Evolutionary conservation across 1,140 invertebrate species (phyloP).

Genomic region (Camponotus floridanus): DNA sequence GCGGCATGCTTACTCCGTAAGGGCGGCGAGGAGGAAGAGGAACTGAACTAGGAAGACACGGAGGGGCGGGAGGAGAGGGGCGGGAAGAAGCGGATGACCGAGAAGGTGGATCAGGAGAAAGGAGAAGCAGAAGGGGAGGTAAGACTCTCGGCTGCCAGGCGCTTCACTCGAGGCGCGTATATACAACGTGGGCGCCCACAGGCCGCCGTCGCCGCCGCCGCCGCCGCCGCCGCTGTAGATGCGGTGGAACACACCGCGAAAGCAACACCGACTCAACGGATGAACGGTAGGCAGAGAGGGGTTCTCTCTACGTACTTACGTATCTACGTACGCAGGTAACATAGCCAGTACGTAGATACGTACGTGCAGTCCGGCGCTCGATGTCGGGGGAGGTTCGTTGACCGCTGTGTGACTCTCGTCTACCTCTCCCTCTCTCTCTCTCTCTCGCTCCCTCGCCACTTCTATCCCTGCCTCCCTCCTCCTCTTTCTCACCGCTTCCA

Average conservation of each 20-base stretch:
- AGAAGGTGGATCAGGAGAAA: constrained; percentile 30
- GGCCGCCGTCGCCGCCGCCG: not conserved
- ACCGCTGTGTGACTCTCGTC: constrained; percentile 83
- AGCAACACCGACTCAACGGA: constrained; percentile 62
- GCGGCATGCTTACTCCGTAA: constrained; percentile 68
- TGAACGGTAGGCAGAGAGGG: constrained; percentile 71
- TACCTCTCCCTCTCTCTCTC: constrained; percentile 21
- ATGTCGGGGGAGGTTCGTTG: constrained; percentile 79
- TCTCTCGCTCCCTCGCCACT: constrained; percentile 35
- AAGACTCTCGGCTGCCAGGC: constrained; percentile 43
- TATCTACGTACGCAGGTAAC: constrained; percentile 57
- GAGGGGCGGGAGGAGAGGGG: constrained; percentile 36
- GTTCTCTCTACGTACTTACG: constrained; percentile 56
- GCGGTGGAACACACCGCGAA: constrained; percentile 51
- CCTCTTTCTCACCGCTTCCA: constrained; percentile 18
- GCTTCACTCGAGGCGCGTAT: constrained; percentile 59
- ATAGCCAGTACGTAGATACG: constrained; percentile 10
- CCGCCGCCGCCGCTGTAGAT: not conserved
- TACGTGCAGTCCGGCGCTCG: constrained; percentile 64
- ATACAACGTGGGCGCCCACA: constrained; percentile 77
- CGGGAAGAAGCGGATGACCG: constrained; percentile 50
- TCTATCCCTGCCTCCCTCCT: constrained; percentile 26
- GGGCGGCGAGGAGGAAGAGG: constrained; percentile 60
- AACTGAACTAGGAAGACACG: constrained; percentile 39
- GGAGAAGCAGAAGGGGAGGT: constrained; percentile 5